phyloP scores from a whole-genome alignment of 2,113 vertebrate species.

The Tetrao urogallus region DNA sequence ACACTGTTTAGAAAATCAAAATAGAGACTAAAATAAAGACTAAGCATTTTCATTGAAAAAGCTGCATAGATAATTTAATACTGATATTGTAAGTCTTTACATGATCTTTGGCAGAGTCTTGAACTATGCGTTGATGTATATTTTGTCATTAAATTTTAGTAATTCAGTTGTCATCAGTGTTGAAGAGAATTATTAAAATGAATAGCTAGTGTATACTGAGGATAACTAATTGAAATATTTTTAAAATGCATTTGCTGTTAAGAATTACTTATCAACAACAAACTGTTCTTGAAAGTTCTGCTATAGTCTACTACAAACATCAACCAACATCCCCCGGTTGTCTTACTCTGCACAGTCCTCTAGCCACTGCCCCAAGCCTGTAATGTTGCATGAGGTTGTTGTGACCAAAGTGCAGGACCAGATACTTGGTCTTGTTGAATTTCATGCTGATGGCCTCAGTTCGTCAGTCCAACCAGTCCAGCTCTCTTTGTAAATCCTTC shows the following conservation, averaged over 20 bases:
- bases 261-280: neutral
- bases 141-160: neutral
- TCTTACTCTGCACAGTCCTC: no score
- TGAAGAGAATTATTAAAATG: neutral
- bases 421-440: no score
- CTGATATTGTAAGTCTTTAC: neutral
- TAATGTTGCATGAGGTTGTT: no score
- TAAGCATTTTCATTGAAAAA: fast-evolving
- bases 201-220: neutral
- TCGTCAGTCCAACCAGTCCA: no score
- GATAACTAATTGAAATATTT: neutral
- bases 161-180: neutral
- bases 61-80: neutral
- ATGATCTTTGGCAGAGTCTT: neutral
- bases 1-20: neutral
- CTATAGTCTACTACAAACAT: no score
- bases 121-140: fast-evolving
- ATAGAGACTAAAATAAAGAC: neutral
- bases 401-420: no score
- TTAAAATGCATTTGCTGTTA: neutral
- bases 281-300: no score
- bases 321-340: no score
- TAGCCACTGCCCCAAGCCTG: no score
- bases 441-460: no score
- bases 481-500: no score